phyloP scores from a whole-genome alignment of 64 coral and sea anemone genomes.

The Montipora cactus region DNA sequence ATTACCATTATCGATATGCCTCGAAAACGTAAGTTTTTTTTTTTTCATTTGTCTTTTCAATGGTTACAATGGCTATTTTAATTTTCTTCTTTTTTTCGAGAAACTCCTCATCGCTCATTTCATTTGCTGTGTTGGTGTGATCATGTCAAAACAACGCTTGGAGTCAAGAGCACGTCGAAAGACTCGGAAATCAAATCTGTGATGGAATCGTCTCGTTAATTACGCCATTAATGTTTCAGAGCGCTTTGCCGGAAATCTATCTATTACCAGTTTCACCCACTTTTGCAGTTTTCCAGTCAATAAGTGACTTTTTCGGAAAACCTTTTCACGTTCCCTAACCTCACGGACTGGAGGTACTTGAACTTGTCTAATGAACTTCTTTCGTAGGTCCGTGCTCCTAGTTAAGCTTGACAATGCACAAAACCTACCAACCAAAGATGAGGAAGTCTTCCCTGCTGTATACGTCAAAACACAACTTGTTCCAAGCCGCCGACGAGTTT shows the following conservation, averaged over 20 bases:
- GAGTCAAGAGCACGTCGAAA: too few relatives aligned
- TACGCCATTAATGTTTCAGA: too few relatives aligned
- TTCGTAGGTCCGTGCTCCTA: slow-evolving; percentile 66
- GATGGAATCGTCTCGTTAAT: too few relatives aligned
- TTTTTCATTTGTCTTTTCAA: not conserved
- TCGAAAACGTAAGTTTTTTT: slow-evolving; percentile 53
- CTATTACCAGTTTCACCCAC: too few relatives aligned
- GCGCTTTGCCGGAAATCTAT: too few relatives aligned
- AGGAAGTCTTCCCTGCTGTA: slow-evolving; percentile 73
- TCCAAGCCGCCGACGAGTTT: slow-evolving; percentile 86
- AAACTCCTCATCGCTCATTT: not conserved
- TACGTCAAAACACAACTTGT: slow-evolving; percentile 93
- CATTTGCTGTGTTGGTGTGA: not conserved
- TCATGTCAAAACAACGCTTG: not conserved
- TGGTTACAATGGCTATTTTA: too few relatives aligned
- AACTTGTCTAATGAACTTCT: not conserved
- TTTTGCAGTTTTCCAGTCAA: too few relatives aligned
- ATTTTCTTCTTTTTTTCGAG: not conserved
- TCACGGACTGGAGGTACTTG: not conserved
- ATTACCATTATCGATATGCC: slow-evolving; percentile 73
- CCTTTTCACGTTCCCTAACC: too few relatives aligned
- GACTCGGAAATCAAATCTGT: too few relatives aligned
- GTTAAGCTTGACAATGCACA: slow-evolving; percentile 87
- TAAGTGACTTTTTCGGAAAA: too few relatives aligned
- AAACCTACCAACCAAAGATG: slow-evolving; percentile 73